These are phyloP conservation scores for Drosophila rufa DNA, from an alignment of 1,140 invertebrate genomes.

Conservation along the genomic window DNA sequence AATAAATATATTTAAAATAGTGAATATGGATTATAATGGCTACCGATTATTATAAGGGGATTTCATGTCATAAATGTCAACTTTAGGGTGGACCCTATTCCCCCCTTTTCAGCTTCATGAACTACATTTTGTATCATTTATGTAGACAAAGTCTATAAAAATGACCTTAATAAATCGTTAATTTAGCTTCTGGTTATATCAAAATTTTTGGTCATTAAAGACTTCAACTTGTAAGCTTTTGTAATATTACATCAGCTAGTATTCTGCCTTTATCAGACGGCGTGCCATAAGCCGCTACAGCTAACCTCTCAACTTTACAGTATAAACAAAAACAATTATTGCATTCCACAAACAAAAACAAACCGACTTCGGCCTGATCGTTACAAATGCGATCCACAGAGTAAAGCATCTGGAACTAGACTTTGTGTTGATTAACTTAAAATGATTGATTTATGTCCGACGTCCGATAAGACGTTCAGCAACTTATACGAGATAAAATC, in stretches of 20 bases:
- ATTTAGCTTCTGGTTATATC: neutral
- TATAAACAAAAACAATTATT: slow-evolving; percentile 20
- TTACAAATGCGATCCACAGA: slow-evolving; percentile 4
- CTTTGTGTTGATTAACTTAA: neutral
- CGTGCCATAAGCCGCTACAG: neutral
- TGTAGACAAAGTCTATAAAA: no score
- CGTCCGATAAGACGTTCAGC: neutral
- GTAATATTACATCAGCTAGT: slow-evolving; percentile 46
- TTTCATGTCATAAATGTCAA: no score
- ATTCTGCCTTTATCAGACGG: slow-evolving; percentile 8
- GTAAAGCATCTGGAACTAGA: slow-evolving; percentile 7
- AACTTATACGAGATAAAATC: slow-evolving; percentile 1
- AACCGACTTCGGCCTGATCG: neutral
- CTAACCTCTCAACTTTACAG: slow-evolving; percentile 24
- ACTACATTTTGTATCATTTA: no score
- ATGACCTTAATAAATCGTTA: no score
- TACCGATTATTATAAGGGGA: no score
- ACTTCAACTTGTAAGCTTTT: slow-evolving; percentile 19
- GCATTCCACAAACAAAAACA: slow-evolving; percentile 18
- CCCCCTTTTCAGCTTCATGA: no score
- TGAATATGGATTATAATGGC: no score
- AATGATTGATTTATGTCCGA: slow-evolving; percentile 12
- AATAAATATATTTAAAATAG: slow-evolving; percentile 26
- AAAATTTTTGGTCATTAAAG: neutral
- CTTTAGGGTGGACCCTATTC: no score